A percentile compares a stretch with the other conserved stretches of the same genome.
These are phyloP conservation scores for Caenorhabditis sp. DNA, from an alignment of 2,888 invertebrate species.

Conservation along the genomic window DNA sequence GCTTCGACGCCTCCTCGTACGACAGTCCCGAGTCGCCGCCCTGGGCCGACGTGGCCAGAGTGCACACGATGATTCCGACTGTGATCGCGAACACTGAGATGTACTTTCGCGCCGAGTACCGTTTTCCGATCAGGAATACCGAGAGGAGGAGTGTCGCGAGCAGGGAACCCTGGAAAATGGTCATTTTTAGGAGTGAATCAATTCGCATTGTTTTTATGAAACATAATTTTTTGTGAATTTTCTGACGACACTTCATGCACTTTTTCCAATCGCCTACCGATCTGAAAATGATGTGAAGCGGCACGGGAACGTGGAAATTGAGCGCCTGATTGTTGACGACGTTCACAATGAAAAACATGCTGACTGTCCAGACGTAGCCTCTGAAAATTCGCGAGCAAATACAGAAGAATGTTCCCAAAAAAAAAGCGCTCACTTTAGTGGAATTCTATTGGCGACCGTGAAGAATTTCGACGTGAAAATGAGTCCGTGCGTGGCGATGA, in stretches of 20 bases:
- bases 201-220: neutral
- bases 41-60: slow-evolving; percentile 83
- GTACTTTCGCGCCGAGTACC: slow-evolving; percentile 86
- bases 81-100: slow-evolving; percentile 93
- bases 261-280: slow-evolving; percentile 85
- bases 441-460: slow-evolving; percentile 84
- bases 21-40: slow-evolving; percentile 61
- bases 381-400: slow-evolving; percentile 81
- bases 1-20: slow-evolving; percentile 74
- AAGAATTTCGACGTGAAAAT: slow-evolving; percentile 88
- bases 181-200: slow-evolving; percentile 16
- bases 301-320: slow-evolving; percentile 96
- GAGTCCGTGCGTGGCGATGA: slow-evolving; percentile 92
- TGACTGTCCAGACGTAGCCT: slow-evolving; percentile 88
- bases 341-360: slow-evolving; percentile 92
- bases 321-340: slow-evolving; percentile 93
- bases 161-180: slow-evolving; percentile 88
- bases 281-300: slow-evolving; percentile 97
- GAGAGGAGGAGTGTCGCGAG: slow-evolving; percentile 98
- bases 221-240: no score
- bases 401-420: no score
- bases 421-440: slow-evolving; percentile 82
- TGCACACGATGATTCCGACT: slow-evolving; percentile 92
- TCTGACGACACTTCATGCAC: no score
- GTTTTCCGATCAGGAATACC: slow-evolving; percentile 89